Evolutionary conservation across 2,888 invertebrate genomes (phyloP).

Genomic region (Coenonympha glycerion): DNA sequence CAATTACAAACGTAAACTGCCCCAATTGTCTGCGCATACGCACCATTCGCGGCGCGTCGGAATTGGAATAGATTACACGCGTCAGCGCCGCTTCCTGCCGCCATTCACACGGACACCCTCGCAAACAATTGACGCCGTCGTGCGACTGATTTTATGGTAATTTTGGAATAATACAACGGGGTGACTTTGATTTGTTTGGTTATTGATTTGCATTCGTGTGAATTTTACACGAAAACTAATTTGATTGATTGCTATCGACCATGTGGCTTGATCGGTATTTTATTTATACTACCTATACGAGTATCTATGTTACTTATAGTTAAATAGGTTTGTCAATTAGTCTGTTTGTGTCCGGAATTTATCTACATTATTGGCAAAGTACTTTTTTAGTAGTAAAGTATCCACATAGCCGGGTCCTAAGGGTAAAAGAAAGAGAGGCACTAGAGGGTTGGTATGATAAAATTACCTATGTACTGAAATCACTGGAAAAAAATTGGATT

Average conservation of each 20-base stretch:
- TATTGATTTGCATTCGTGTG: conserved; percentile 47
- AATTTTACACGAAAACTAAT: neutral
- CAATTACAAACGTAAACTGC: conserved; percentile 14
- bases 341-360: too few species aligned
- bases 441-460: too few species aligned
- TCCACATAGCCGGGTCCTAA: too few species aligned
- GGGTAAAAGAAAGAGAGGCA: too few species aligned
- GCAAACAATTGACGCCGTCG: conserved; percentile 52
- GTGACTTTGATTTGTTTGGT: conserved; percentile 47
- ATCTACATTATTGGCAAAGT: too few species aligned
- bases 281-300: too few species aligned
- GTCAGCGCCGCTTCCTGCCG: conserved; percentile 52
- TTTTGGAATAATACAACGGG: conserved; percentile 46
- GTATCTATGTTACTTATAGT: too few species aligned
- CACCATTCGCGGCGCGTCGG: conserved; percentile 33
- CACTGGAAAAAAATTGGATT: too few species aligned
- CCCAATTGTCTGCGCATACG: conserved; percentile 27
- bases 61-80: conserved; percentile 67
- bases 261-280: too few species aligned
- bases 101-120: conserved; percentile 50
- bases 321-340: neutral
- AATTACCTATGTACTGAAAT: too few species aligned
- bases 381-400: too few species aligned
- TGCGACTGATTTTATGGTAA: conserved; percentile 72
- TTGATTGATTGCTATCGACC: neutral